Base-by-base conservation (phyloP, 2,113 vertebrate species). In the Alaudala cheleensis region DNA sequence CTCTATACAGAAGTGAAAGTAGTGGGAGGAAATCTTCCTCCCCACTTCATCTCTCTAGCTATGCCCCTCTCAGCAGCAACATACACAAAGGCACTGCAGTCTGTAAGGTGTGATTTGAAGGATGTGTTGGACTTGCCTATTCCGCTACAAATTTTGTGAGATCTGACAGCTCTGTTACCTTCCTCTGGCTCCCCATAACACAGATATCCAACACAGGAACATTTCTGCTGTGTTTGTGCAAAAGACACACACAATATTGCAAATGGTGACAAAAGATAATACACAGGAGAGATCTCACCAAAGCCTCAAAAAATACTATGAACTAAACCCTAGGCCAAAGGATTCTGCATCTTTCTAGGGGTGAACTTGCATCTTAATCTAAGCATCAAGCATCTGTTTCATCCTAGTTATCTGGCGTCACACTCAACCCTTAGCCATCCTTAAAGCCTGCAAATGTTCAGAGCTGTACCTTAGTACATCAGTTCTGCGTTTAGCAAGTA, bases 161-260 rank as follows among this genome's bases (percentile, higher is more conserved):
- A 64, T 37, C 39, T 7, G 3, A 29, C 37, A 73, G 31, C 10
- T 92, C 77, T 62, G 33, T 17, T 29, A 58, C 33, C 19, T 81
- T 82, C 62, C 47, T 37, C 26, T 45, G 23, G 18, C 29, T 80
- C 20, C 14, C 14, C 11, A 9, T 9, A 39, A 62, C 16, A 17
- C 17, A 76, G 44, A 82, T 37, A 56, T 16, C 61, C 45, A 47
- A 40, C 19, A 69, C 0, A 44, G n/a, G 3, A 79, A 4, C 1
- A 2, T 4, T 7, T 44, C 21, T 53, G 20, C 28, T 44, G 24
- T 1, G 0, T 56, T 64, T 60, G 16, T 53, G 42, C 62, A 80
- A 57, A 64, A 74, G 44, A 40, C 21, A 20, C 8, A 25, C 7
- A 4, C 0, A 0, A 12, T n/a, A 19, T 11, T 26, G 23, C 10